Conservation (phyloP, 2,797 vertebrate genomes). For the Parotocinclus haroldoi region DNA sequence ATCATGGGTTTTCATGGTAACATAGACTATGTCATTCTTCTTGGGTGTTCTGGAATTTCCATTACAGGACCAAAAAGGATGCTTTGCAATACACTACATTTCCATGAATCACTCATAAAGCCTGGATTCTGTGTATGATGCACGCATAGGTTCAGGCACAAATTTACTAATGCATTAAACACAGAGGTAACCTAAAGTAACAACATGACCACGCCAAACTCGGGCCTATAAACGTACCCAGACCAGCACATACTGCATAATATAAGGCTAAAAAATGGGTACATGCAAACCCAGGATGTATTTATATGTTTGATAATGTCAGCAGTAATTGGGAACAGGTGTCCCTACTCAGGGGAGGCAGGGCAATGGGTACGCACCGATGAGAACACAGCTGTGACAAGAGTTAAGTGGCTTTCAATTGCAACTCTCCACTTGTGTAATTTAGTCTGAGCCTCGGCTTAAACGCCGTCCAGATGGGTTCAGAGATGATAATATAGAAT, state of each 20-base stretch:
- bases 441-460: neutral
- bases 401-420: neutral
- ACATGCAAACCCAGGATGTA: neutral
- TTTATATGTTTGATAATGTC: neutral
- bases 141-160: slow-evolving; percentile 3
- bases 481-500: neutral
- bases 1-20: slow-evolving; percentile 18
- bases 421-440: neutral
- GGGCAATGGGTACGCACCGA: neutral
- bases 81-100: slow-evolving; percentile 12
- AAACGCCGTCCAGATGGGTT: neutral
- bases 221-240: no score
- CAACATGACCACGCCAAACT: no score
- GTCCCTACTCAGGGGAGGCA: neutral
- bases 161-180: slow-evolving; percentile 1
- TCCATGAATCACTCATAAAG: slow-evolving; percentile 1
- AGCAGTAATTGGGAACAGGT: slow-evolving; percentile 3
- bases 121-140: neutral
- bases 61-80: slow-evolving; percentile 5
- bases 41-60: slow-evolving; percentile 19
- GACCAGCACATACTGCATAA: neutral
- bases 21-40: slow-evolving; percentile 1
- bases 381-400: neutral
- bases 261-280: neutral
- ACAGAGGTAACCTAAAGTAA: slow-evolving; percentile 4